A percentile compares a stretch with the other conserved stretches of the same genome.
Conservation (phyloP, 2,888 invertebrate genomes). For the Ariolimax columbianus region DNA sequence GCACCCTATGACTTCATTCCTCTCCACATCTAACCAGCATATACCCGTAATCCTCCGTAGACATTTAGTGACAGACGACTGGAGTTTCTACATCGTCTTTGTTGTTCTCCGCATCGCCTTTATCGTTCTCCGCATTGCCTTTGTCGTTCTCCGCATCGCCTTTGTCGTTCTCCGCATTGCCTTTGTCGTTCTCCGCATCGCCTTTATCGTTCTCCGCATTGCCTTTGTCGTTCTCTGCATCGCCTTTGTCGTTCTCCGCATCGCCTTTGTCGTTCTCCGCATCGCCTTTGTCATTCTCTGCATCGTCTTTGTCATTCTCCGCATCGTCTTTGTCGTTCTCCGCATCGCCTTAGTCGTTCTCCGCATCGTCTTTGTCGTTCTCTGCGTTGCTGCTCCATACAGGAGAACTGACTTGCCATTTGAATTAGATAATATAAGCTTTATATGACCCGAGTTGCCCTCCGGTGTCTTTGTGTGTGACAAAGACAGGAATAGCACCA, state of each 20-base stretch:
- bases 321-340: too few relatives aligned
- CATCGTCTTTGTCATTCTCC: neutral
- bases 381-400: too few relatives aligned
- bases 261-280: neutral
- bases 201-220: neutral
- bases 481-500: too few relatives aligned
- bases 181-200: neutral
- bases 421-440: too few relatives aligned
- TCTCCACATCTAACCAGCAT: too few relatives aligned
- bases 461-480: too few relatives aligned
- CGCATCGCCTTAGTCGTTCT: neutral
- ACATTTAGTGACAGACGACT: too few relatives aligned
- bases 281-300: neutral
- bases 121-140: neutral
- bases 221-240: neutral
- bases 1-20: too few relatives aligned
- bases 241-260: neutral
- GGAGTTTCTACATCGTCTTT: too few relatives aligned
- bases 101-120: neutral
- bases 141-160: neutral
- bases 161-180: neutral
- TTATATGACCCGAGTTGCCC: too few relatives aligned
- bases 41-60: too few relatives aligned
- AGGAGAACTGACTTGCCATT: too few relatives aligned
- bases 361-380: neutral